These are phyloP conservation scores for Trichoplusia ni DNA, from an alignment of 1,140 invertebrate species.

Conservation along the genomic window DNA sequence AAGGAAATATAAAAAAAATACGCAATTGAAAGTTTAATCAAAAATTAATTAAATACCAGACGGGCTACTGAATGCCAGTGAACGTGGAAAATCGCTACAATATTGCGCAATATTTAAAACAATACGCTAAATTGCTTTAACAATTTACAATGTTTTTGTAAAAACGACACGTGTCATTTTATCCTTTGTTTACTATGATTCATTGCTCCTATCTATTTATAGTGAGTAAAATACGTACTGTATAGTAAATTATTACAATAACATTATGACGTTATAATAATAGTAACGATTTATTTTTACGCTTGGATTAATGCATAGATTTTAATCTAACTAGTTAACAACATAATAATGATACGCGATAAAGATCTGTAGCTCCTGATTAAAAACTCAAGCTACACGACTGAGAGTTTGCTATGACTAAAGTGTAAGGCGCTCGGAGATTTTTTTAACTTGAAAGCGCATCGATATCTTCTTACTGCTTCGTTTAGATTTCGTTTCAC, in stretches of 20 bases:
- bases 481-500: too few relatives aligned
- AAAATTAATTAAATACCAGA: too few relatives aligned
- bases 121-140: background rate
- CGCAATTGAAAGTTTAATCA: too few relatives aligned
- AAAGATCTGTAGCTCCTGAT: slow-evolving; percentile 3
- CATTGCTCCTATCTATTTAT: background rate
- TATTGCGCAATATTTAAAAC: slow-evolving; percentile 7
- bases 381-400: background rate
- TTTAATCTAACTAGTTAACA: too few relatives aligned
- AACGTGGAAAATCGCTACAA: background rate
- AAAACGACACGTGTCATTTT: background rate
- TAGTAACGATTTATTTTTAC: too few relatives aligned
- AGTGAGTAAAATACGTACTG: background rate
- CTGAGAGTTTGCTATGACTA: slow-evolving; percentile 2
- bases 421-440: slow-evolving; percentile 7
- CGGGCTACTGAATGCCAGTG: too few relatives aligned
- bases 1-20: too few relatives aligned
- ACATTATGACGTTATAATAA: background rate
- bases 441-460: background rate
- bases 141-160: slow-evolving; percentile 20
- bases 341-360: too few relatives aligned
- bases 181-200: slow-evolving; percentile 10
- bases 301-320: too few relatives aligned
- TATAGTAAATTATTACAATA: background rate
- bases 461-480: too few relatives aligned